phyloP scores from a whole-genome alignment of 2,797 vertebrate genomes.

The Megalops cyprinoides region DNA sequence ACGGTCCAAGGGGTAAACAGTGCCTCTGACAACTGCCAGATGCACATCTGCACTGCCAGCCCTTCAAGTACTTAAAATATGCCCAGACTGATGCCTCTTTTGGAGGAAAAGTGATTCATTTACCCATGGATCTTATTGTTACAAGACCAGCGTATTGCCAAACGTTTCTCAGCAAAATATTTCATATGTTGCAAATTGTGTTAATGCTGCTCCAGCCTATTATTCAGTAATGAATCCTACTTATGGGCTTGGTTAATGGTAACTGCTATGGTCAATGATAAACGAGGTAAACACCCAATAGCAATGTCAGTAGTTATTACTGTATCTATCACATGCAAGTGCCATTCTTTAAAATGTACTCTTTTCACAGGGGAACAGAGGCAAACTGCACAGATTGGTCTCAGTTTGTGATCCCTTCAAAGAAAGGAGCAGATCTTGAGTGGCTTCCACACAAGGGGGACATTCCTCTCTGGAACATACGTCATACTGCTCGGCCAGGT shows the following conservation, averaged over 20 bases:
- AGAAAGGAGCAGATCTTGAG: background rate
- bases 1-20: background rate
- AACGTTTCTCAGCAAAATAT: conserved; percentile 1
- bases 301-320: background rate
- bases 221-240: background rate
- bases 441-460: background rate
- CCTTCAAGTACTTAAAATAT: conserved; percentile 39
- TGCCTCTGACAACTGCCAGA: background rate
- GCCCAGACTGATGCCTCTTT: conserved; percentile 12
- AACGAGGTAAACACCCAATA: background rate
- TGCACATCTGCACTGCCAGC: conserved; percentile 25
- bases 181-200: background rate
- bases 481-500: background rate
- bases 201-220: background rate
- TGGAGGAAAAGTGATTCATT: background rate
- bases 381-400: too few species aligned
- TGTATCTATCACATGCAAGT: background rate
- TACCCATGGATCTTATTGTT: conserved; percentile 3
- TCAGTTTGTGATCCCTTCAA: background rate
- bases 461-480: background rate
- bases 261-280: background rate
- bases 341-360: background rate
- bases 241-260: background rate
- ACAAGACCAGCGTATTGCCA: background rate
- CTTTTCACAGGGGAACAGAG: background rate